Conservation (phyloP, 53 echinoderm and acorn worm genomes). For the Astropecten irregularis region DNA sequence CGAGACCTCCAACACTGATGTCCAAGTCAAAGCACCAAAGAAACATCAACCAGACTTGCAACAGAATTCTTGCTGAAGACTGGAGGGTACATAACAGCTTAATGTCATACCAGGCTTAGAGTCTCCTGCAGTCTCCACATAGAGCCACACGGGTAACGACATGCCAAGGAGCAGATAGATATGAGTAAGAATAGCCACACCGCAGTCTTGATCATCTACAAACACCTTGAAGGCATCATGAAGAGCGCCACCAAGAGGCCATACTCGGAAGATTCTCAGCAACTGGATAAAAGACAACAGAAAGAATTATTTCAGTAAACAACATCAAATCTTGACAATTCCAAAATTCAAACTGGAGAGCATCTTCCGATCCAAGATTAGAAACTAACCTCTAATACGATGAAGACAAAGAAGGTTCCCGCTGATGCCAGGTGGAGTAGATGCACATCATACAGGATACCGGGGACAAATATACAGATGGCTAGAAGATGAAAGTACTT, state of each 20-base stretch:
- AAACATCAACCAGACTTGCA: too few relatives aligned
- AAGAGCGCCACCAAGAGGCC: slow-evolving; percentile 78
- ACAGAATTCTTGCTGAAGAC: too few relatives aligned
- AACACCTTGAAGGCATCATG: slow-evolving; percentile 73
- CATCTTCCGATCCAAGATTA: too few relatives aligned
- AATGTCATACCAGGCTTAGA: slow-evolving; percentile 18
- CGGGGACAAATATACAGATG: slow-evolving; percentile 78
- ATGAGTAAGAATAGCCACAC: slow-evolving; percentile 81
- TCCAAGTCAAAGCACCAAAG: too few relatives aligned
- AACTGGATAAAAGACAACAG: slow-evolving; percentile 69
- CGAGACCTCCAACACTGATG: too few relatives aligned
- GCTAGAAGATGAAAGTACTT: slow-evolving; percentile 95
- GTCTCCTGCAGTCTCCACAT: not conserved
- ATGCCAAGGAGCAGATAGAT: slow-evolving; percentile 90
- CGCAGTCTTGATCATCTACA: slow-evolving; percentile 81
- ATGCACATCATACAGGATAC: slow-evolving; percentile 75
- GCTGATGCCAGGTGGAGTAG: slow-evolving; percentile 81
- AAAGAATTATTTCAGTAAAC: too few relatives aligned
- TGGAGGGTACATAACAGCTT: too few relatives aligned
- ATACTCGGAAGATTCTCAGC: slow-evolving; percentile 73
- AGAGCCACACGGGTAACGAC: slow-evolving; percentile 74
- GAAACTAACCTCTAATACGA: slow-evolving; percentile 80
- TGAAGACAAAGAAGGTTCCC: slow-evolving; percentile 82
- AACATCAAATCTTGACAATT: too few relatives aligned
- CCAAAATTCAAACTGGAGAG: too few relatives aligned